These are phyloP conservation scores for Leptoteleia sp. DNA, from an alignment of 1,140 invertebrate genomes.

Conservation along the genomic window DNA sequence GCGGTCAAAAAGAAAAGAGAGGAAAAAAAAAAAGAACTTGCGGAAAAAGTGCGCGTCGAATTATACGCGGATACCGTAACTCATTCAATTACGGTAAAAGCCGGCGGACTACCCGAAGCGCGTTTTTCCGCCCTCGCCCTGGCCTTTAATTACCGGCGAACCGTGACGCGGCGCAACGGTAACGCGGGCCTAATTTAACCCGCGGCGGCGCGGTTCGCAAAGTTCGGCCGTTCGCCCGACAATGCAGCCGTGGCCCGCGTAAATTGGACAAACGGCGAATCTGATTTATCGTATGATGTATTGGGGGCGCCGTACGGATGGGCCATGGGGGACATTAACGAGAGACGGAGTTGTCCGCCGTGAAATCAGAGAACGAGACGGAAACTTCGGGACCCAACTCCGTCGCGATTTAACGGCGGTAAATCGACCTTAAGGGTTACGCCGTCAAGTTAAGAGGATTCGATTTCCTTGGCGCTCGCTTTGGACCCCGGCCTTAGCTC, in stretches of 20 bases:
- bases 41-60: slow-evolving; percentile 38
- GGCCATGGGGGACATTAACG: slow-evolving; percentile 61
- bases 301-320: slow-evolving; percentile 29
- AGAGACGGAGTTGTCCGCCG: slow-evolving; percentile 49
- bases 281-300: slow-evolving; percentile 43
- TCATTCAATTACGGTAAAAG: slow-evolving; percentile 61
- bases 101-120: slow-evolving; percentile 13
- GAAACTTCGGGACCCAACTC: slow-evolving; percentile 50
- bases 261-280: slow-evolving; percentile 29
- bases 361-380: slow-evolving; percentile 62
- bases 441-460: slow-evolving; percentile 64
- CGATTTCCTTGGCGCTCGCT: slow-evolving; percentile 61
- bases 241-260: not conserved
- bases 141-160: slow-evolving; percentile 31
- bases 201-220: not conserved
- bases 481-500: slow-evolving; percentile 11
- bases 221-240: not conserved
- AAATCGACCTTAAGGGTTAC: slow-evolving; percentile 68
- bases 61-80: slow-evolving; percentile 34
- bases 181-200: slow-evolving; percentile 12
- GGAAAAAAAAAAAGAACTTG: slow-evolving; percentile 22
- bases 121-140: slow-evolving; percentile 20
- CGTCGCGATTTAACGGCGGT: slow-evolving; percentile 55
- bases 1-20: slow-evolving; percentile 25
- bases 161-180: not conserved